Base-by-base conservation (phyloP, 2,797 vertebrate species). In the Crax fasciolata region DNA sequence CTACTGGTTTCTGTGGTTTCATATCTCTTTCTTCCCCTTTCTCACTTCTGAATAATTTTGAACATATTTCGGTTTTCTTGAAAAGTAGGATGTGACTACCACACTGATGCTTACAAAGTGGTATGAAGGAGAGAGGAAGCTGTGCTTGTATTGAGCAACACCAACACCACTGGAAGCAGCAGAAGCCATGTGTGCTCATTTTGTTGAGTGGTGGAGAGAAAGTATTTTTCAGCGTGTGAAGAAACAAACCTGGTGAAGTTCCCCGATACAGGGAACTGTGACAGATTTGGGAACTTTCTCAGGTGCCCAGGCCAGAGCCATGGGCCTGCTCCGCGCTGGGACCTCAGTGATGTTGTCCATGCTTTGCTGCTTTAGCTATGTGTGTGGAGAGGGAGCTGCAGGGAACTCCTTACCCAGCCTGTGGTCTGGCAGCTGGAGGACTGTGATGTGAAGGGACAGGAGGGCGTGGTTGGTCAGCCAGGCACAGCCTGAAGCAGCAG, bases 1-100 rank as follows among this genome's bases (percentile, higher is more conserved):
- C 48, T 70, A 11, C 35, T 76, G 76, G 71, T 73, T 93, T 92
- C 23, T 93, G 92, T 87, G 92, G 90, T 90, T 96, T 95, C 72
- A 83, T 44, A 75, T 46, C 14, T 93, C 41, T 63, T 91, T 49
- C 63, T 91, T 95, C 41, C 66, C 27, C 80, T 96, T 97, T 78
- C 32, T 25, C 28, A 48, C 89, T 89, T 93, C 66, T 74, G 41
- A 79, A 61, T 86, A 1, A 63, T 79, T 93, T 70, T 49, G 32
- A 76, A 63, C 25, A 8, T 81, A 70, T 63, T 91, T 41, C 0
- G 39, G 55, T 91, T 93, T 95, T 96, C 88, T 91, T 86, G 77
- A 75, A 84, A 88, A 86, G 35, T 25, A 70, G 46, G 12, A 19
- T 63, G 27, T 81, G 51, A 51, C 39, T 80, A 46, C 46, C 62